Percentiles rank a stretch among this genome's conserved stretches.
Conservation (phyloP, 2,888 invertebrate genomes). For the Amblyjoppa proteus region DNA sequence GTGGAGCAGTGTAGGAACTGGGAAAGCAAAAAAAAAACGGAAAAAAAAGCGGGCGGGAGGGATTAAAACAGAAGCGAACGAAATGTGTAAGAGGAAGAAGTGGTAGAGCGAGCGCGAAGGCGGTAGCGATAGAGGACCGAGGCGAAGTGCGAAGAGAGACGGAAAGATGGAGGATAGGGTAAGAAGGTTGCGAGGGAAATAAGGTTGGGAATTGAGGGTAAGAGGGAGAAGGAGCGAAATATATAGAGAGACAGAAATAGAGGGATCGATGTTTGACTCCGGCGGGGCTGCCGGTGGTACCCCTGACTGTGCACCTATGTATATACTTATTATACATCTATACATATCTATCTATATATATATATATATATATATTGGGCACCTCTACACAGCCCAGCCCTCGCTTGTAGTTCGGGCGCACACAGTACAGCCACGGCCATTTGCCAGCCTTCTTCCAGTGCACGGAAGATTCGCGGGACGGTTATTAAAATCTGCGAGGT, state of each 20-base stretch:
- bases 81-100: conserved; percentile 39
- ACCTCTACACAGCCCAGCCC: conserved; percentile 1
- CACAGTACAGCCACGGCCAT: conserved; percentile 74
- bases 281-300: conserved; percentile 67
- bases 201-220: conserved; percentile 58
- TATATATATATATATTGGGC: background rate
- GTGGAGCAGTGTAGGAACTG: conserved; percentile 26
- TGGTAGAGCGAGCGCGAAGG: conserved; percentile 28
- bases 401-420: conserved; percentile 14
- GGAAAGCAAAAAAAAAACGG: background rate
- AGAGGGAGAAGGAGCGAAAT: conserved; percentile 25
- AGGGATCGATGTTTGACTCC: conserved; percentile 80
- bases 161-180: conserved; percentile 49
- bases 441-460: conserved; percentile 78
- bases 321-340: conserved; percentile 16
- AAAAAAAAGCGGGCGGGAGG: conserved; percentile 9
- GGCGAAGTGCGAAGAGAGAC: background rate
- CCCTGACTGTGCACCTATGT: conserved; percentile 44
- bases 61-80: conserved; percentile 20
- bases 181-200: conserved; percentile 56
- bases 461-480: conserved; percentile 69
- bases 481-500: conserved; percentile 78
- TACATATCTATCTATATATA: background rate
- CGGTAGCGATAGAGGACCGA: background rate
- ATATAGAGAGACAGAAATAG: conserved; percentile 61